Evolutionary conservation across 2,888 invertebrate genomes (phyloP).

Genomic region (Tipula unca): DNA sequence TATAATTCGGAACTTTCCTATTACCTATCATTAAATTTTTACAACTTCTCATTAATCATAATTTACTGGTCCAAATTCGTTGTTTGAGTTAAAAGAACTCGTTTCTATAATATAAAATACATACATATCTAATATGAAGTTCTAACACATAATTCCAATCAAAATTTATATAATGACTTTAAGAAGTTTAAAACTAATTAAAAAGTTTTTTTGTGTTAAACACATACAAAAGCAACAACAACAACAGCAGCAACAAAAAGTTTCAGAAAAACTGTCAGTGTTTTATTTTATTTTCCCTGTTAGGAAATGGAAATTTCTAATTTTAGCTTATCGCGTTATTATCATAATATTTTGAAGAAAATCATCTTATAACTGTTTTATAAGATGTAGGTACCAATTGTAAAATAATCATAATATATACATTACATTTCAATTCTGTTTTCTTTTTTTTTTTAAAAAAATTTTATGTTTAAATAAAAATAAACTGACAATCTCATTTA

Average conservation of each 20-base stretch:
- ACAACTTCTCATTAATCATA: neutral
- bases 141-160: slow-evolving; percentile 8
- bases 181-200: slow-evolving; percentile 14
- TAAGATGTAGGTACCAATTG: neutral
- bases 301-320: neutral
- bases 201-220: neutral
- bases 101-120: neutral
- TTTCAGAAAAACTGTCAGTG: neutral
- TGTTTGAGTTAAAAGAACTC: neutral
- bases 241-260: neutral
- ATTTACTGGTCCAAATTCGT: neutral
- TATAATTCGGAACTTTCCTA: neutral
- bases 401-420: neutral
- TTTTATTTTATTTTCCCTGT: neutral
- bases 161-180: neutral
- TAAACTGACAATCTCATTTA: neutral
- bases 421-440: neutral
- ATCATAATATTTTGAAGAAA: slow-evolving; percentile 1
- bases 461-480: neutral
- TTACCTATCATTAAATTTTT: neutral
- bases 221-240: neutral
- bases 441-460: neutral
- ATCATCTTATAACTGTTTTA: neutral
- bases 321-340: neutral
- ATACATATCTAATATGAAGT: neutral